Conservation (phyloP, 2,888 invertebrate species). For the Trichopoda pennipes region DNA sequence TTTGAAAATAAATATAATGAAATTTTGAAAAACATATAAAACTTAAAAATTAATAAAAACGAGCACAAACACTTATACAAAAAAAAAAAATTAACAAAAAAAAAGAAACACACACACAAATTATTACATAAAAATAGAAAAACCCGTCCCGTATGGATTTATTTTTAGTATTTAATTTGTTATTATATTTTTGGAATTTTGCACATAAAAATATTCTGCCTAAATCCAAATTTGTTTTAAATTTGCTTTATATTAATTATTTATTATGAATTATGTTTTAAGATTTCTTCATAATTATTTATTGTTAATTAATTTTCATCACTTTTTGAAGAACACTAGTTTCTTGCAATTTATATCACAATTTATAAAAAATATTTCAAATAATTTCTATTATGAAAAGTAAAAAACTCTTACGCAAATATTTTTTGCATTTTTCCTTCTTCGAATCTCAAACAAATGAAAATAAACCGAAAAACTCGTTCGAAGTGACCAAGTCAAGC, state of each 20-base stretch:
- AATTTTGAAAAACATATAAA: constrained; percentile 55
- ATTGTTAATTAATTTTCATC: constrained; percentile 23
- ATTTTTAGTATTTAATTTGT: constrained; percentile 76
- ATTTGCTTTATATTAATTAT: constrained; percentile 17
- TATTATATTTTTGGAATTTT: constrained; percentile 3
- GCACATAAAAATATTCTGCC: constrained; percentile 14
- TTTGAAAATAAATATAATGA: constrained; percentile 53
- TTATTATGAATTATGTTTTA: constrained; percentile 1
- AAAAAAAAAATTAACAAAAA: neutral
- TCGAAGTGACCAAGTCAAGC: constrained; percentile 66
- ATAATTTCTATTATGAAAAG: constrained; percentile 26
- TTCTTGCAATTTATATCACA: constrained; percentile 14
- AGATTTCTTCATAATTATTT: neutral
- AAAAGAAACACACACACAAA: constrained; percentile 30
- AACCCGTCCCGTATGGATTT: constrained; percentile 78
- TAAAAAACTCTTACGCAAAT: constrained; percentile 67
- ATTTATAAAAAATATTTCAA: constrained; percentile 11
- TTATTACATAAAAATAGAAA: constrained; percentile 78
- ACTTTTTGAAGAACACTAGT: constrained; percentile 31
- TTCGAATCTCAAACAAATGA: constrained; percentile 10
- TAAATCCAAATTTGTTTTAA: neutral
- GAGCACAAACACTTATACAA: constrained; percentile 29
- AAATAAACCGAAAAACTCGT: constrained; percentile 45
- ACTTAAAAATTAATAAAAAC: constrained; percentile 42
- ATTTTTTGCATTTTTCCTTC: constrained; percentile 52